Base-by-base conservation (phyloP, 2,888 invertebrate species). In the Eudemis profundana region DNA sequence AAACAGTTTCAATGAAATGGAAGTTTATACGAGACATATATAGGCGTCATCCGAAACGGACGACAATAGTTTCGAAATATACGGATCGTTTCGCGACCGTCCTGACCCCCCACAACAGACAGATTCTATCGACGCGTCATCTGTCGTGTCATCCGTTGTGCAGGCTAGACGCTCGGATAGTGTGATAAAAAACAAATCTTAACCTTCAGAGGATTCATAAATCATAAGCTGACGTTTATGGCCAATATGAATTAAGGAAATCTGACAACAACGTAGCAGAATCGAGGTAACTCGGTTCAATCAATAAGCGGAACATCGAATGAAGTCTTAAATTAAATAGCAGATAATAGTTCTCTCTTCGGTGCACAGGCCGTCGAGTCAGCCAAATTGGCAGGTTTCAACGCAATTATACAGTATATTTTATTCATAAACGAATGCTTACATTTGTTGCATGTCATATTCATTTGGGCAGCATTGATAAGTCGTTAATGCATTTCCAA, bases 41-140 rank as follows among this genome's bases (percentile, higher is more conserved):
- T 44, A 51, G 51, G 33, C 40, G n/a, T 12, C 33, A 27, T 27
- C 51, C 10, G 10, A 57, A 46, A 46, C 44, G 12, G 33, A 53
- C 38, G 57, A 57, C 42, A 23, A 29, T 23, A 29, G 14, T n/a
- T 19, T 19, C 73, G 27, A 27, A 61, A 14, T 51, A 33, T 61
- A 47, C 38, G 33, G 49, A 49, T 54, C 56, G 54, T 62, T 81
- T 85, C 75, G 86, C 88, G 82, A 85, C 50, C 49, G 42, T 36
- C 51, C 90, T 89, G 90, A 90, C 90, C 90, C 89, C 83, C 85
- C 85, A 69, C 86, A 90, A 83, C 79, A 70, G 75, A 77, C 77
- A 78, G 76, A 81, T 79, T 61, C 67, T 50, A 64, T 61, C 61
- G 66, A 78, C 78, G 81, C 78, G 82, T 81, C 76, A 76, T 78